Conservation (phyloP, 2,888 invertebrate species). For the Phortica magna region DNA sequence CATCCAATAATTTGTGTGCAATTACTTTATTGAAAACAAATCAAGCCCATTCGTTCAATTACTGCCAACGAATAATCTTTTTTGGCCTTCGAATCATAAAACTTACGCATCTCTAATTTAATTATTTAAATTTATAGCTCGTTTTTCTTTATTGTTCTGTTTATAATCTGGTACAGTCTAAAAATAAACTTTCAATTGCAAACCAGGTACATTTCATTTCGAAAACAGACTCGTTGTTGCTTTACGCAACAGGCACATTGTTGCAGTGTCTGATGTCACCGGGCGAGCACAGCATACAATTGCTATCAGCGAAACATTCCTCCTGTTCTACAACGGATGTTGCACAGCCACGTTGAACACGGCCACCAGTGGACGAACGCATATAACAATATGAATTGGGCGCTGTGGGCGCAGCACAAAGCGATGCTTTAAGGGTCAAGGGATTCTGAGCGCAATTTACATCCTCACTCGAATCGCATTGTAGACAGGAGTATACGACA, state of each 20-base stretch:
- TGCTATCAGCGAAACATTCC: constrained; percentile 59
- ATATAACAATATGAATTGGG: constrained; percentile 73
- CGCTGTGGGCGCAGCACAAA: constrained; percentile 67
- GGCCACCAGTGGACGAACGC: constrained; percentile 49
- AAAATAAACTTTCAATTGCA: constrained; percentile 9
- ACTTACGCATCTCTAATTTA: no score
- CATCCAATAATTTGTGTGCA: no score
- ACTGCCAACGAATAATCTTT: no score
- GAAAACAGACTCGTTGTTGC: constrained; percentile 28
- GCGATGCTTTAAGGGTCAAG: constrained; percentile 51
- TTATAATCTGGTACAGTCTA: no score
- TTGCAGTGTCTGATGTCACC: constrained; percentile 70
- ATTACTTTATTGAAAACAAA: no score
- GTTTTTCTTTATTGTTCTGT: no score
- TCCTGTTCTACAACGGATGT: constrained; percentile 57
- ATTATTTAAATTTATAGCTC: no score
- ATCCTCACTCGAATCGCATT: constrained; percentile 69
- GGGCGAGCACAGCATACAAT: constrained; percentile 68
- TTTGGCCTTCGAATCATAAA: no score
- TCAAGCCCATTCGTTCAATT: no score
- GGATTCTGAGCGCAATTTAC: constrained; percentile 61
- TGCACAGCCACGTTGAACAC: constrained; percentile 66
- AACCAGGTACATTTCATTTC: constrained; percentile 32
- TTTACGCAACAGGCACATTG: constrained; percentile 32
- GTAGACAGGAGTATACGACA: constrained; percentile 63